Base-by-base conservation (phyloP, 2,113 vertebrate genomes). In the Donacobius atricapilla region DNA sequence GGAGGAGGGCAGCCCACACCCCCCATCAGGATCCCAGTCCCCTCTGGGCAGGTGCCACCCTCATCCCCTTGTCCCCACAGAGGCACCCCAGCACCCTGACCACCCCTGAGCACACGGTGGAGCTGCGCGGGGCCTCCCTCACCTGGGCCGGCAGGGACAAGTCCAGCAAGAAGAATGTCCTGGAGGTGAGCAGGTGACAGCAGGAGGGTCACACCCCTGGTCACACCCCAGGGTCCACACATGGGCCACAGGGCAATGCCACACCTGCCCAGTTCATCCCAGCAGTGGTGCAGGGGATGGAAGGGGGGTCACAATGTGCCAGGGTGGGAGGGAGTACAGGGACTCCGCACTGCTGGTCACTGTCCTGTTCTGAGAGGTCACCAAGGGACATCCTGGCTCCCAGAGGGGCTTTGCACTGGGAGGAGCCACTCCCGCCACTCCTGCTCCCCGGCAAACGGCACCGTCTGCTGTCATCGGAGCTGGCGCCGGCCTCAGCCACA, bases 121-220 rank as follows among this genome's bases (percentile, higher is more conserved):
- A 99, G 27, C 97, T 99, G 66, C 98, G 95, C 2, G 99, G 99
- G 40, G 99, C 99, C 27, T 90, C 95, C 20, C 97, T 99, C 21
- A 39, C 95, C 90, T 98, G 98, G 99, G 99, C 99, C 6, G 10
- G 97, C n/a, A 99, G 98, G 94, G 99, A 99, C 40, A 99, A 99
- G 71, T 99, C 99, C 69, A 99, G 99, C 98, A 99, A 99, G 96
- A 99, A 99, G 93, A 98, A 99, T 11, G 99, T 99, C 71, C 93
- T 99, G 56, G 99, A 99, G 98, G 99, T 99, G 95, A 97, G 98
- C 12, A 7, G 21, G 39, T 30, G 92, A 45, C 42, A n/a, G 10
- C 0, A 4, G 4, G 3, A 37, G 69, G 69, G 18, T 10, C 77
- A 60, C 71, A 50, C 11, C 0, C 0, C 3, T 64, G 69, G 18